phyloP scores from a whole-genome alignment of 1,140 invertebrate genomes.

The Micrasema minimum region DNA sequence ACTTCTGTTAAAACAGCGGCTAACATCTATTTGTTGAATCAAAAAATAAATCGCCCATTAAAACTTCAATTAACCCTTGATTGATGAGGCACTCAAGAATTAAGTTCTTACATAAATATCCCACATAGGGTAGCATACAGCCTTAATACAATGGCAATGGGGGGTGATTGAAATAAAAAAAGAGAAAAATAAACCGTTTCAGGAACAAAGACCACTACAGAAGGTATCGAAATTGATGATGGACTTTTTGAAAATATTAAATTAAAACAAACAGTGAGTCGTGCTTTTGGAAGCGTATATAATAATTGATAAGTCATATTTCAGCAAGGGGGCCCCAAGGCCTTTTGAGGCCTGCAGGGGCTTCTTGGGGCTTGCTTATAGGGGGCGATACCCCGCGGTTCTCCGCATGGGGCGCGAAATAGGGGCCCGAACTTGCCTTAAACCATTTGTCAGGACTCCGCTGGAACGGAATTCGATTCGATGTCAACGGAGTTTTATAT shows the following conservation, averaged over 20 bases:
- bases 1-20: slow-evolving; percentile 47
- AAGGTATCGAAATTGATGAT: slow-evolving; percentile 24
- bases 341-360: neutral
- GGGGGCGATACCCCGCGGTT: slow-evolving; percentile 8
- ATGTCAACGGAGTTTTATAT: slow-evolving; percentile 31
- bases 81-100: slow-evolving; percentile 44
- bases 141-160: slow-evolving; percentile 46
- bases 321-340: slow-evolving; percentile 18
- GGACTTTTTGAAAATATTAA: slow-evolving; percentile 38
- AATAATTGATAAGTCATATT: slow-evolving; percentile 41
- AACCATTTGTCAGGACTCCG: slow-evolving; percentile 27
- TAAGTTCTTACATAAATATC: slow-evolving; percentile 52
- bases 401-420: slow-evolving; percentile 11
- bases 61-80: slow-evolving; percentile 50
- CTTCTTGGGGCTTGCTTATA: neutral
- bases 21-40: slow-evolving; percentile 38
- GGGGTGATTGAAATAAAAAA: slow-evolving; percentile 31
- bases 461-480: neutral
- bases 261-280: slow-evolving; percentile 52
- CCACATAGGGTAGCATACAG: slow-evolving; percentile 42
- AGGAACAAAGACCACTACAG: slow-evolving; percentile 24
- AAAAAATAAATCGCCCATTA: slow-evolving; percentile 47
- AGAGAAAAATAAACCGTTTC: slow-evolving; percentile 23
- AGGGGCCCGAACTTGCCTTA: slow-evolving; percentile 1
- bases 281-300: slow-evolving; percentile 31